A percentile compares a stretch with the other conserved stretches of the same genome.
These are phyloP conservation scores for Octopus bimaculoides DNA, from an alignment of 1,140 invertebrate genomes.

Conservation along the genomic window DNA sequence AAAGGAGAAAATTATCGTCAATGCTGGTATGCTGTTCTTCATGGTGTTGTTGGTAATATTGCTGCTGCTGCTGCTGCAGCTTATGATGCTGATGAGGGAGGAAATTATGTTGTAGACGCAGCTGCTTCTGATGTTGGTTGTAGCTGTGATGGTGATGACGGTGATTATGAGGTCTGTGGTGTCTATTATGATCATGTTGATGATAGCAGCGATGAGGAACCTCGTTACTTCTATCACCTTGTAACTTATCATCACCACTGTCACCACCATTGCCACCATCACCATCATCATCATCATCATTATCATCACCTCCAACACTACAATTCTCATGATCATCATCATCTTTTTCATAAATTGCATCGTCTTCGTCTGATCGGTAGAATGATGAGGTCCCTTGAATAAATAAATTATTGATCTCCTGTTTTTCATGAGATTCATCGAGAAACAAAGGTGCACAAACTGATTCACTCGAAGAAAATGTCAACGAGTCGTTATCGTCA, in stretches of 20 bases:
- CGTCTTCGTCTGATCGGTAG: neutral
- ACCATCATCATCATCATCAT: conserved; percentile 13
- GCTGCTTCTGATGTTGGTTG: conserved; percentile 15
- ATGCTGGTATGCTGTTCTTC: no score
- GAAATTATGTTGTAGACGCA: no score
- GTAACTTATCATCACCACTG: conserved; percentile 10
- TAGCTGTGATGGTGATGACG: conserved; percentile 13
- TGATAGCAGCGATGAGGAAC: conserved; percentile 14
- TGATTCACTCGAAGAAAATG: neutral
- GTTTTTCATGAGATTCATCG: neutral
- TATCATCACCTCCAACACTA: conserved; percentile 6
- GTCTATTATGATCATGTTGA: conserved; percentile 16
- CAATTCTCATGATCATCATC: neutral
- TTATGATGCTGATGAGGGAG: no score
- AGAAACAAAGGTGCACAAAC: neutral
- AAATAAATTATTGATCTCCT: conserved; percentile 9
- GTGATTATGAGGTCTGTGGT: conserved; percentile 16
- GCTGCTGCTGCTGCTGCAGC: no score
- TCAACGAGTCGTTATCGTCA: neutral
- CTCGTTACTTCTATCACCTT: conserved; percentile 13
- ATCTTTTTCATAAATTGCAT: conserved; percentile 1
- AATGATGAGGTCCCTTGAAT: neutral
- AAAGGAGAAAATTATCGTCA: no score
- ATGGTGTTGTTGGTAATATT: no score
- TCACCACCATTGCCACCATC: conserved; percentile 19